These are phyloP conservation scores for Epizoanthus scotinus DNA, from an alignment of 92 coral and sea anemone species.

Conservation along the genomic window DNA sequence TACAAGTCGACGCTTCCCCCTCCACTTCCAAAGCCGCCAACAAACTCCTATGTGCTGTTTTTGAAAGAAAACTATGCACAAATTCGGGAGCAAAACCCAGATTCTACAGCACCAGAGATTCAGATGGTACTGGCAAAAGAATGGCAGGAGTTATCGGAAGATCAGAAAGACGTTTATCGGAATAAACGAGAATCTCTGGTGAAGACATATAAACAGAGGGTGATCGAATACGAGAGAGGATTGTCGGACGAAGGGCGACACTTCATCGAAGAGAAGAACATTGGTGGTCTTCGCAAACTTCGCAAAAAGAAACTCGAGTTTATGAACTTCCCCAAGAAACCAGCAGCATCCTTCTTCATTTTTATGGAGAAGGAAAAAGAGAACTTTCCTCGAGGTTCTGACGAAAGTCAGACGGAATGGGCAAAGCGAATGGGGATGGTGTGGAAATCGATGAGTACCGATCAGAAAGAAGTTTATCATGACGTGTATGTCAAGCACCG, in stretches of 20 bases:
- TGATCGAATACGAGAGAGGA: conserved; percentile 25
- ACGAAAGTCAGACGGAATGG: conserved; percentile 35
- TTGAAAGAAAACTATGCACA: conserved; percentile 33
- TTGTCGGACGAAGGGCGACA: conserved; percentile 38
- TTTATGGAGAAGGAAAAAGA: conserved; percentile 21
- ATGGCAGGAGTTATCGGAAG: conserved; percentile 34
- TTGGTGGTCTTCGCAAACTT: conserved; percentile 11
- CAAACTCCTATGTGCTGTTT: conserved; percentile 9
- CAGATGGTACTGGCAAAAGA: conserved; percentile 5
- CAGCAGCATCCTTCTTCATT: conserved; percentile 26
- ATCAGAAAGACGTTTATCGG: conserved; percentile 15
- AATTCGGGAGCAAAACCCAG: background rate
- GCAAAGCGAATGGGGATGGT: conserved; percentile 22
- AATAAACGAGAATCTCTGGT: background rate
- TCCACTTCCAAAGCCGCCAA: conserved; percentile 29
- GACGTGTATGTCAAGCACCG: background rate
- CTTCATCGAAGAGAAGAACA: conserved; percentile 7
- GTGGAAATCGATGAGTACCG: conserved; percentile 9
- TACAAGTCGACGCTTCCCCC: conserved; percentile 35
- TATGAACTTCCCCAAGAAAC: conserved; percentile 27
- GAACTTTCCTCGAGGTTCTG: conserved; percentile 22
- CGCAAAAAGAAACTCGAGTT: conserved; percentile 38
- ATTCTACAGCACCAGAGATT: conserved; percentile 6
- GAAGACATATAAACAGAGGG: conserved; percentile 14
- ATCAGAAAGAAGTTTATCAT: conserved; percentile 8